Percentiles rank a stretch among this genome's conserved stretches.
phyloP scores from a whole-genome alignment of 2,797 vertebrate species.

The Aulostomus chinensis region DNA sequence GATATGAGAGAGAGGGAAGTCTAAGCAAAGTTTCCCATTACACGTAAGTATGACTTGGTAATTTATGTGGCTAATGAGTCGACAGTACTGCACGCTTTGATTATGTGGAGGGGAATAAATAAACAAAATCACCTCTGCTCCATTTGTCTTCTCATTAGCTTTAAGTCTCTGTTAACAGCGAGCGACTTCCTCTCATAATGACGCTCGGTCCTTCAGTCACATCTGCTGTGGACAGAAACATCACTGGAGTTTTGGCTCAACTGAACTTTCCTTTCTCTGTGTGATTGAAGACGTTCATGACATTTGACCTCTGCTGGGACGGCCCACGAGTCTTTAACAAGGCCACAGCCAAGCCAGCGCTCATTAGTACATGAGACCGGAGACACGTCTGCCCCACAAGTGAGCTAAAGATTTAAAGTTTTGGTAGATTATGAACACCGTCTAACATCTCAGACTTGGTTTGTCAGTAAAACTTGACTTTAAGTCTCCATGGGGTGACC shows the following conservation, averaged over 20 bases:
- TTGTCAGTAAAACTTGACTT: no score
- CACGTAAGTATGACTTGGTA: conserved; percentile 56
- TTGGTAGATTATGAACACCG: no score
- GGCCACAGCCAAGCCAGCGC: no score
- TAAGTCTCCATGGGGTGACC: no score
- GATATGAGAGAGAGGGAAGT: conserved; percentile 24
- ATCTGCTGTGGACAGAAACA: background rate
- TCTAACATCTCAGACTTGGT: no score
- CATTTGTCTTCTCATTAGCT: conserved; percentile 67
- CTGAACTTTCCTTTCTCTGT: no score
- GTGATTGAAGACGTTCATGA: background rate
- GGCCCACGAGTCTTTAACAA: no score
- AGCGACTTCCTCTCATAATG: conserved; percentile 54
- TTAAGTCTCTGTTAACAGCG: conserved; percentile 50
- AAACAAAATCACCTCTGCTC: conserved; percentile 44
- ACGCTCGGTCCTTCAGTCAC: conserved; percentile 6
- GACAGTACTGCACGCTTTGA: conserved; percentile 54
- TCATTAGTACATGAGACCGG: no score
- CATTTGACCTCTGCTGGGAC: no score
- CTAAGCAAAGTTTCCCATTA: conserved; percentile 59
- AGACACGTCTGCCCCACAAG: no score
- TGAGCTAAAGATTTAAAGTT: no score
- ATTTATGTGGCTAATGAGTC: conserved; percentile 60
- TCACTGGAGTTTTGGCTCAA: no score
- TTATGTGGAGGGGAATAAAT: conserved; percentile 21